A percentile compares a stretch with the other conserved stretches of the same genome.
These are phyloP conservation scores for Cantharis rustica DNA, from an alignment of 2,888 invertebrate genomes.

Conservation along the genomic window DNA sequence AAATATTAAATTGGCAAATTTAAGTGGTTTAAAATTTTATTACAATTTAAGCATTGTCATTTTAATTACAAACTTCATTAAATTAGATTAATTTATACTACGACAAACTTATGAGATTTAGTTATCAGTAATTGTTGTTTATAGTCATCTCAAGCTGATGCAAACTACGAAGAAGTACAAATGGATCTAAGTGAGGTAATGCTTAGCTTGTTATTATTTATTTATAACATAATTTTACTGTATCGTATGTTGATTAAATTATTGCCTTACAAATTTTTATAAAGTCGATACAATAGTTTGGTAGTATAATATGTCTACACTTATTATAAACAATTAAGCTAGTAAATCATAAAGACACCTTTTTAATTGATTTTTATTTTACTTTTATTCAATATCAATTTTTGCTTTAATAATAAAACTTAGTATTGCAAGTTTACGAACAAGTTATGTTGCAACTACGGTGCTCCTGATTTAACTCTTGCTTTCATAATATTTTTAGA, in stretches of 20 bases:
- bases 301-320: background rate
- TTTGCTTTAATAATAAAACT: too few relatives aligned
- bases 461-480: too few relatives aligned
- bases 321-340: background rate
- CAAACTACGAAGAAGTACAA: constrained; percentile 76
- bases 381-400: too few relatives aligned
- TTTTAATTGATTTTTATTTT: background rate
- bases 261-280: background rate
- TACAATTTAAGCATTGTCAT: background rate
- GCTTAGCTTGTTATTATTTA: background rate
- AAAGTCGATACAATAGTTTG: background rate
- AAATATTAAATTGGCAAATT: background rate
- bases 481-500: too few relatives aligned
- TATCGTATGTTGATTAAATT: background rate
- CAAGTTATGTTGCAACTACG: too few relatives aligned
- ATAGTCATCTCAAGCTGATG: constrained; percentile 54
- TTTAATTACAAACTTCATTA: background rate
- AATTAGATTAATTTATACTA: background rate
- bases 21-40: background rate
- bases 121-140: background rate
- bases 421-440: too few relatives aligned
- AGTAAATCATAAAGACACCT: background rate
- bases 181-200: constrained; percentile 77
- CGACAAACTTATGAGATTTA: background rate
- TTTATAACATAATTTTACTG: background rate